These are phyloP conservation scores for Phortica variegata DNA, from an alignment of 1,140 invertebrate species.

Conservation along the genomic window DNA sequence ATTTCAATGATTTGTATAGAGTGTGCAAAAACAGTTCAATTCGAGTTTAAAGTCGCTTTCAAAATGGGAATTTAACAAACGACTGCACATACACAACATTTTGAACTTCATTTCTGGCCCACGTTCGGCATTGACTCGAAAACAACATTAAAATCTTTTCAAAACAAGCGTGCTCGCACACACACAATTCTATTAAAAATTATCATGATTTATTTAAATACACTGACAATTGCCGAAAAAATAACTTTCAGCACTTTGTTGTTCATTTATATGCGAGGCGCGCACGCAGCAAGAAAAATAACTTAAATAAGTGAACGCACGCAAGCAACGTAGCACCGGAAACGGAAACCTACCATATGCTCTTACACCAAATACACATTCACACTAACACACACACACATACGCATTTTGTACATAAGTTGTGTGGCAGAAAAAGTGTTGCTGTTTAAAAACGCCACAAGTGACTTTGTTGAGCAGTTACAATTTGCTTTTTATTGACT, in stretches of 20 bases:
- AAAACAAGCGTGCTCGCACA: too few species aligned
- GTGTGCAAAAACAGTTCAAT: too few species aligned
- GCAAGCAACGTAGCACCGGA: too few species aligned
- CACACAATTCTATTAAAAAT: slow-evolving; percentile 43
- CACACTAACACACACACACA: too few species aligned
- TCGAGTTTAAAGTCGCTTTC: too few species aligned
- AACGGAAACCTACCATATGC: too few species aligned
- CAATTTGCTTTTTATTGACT: slow-evolving; percentile 55
- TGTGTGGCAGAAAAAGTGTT: slow-evolving; percentile 21
- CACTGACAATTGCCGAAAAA: slow-evolving; percentile 22
- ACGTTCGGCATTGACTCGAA: slow-evolving; percentile 15
- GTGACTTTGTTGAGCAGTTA: slow-evolving; percentile 48
- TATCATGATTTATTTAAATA: slow-evolving; percentile 43
- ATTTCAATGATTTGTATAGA: too few species aligned
- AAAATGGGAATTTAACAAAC: too few species aligned
- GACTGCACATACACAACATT: too few species aligned
- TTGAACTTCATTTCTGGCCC: too few species aligned
- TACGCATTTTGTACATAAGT: not conserved
- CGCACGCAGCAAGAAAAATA: slow-evolving; percentile 23
- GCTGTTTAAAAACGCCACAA: slow-evolving; percentile 48
- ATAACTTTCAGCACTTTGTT: slow-evolving; percentile 3
- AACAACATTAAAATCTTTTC: too few species aligned
- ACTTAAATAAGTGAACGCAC: slow-evolving; percentile 17
- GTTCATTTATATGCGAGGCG: slow-evolving; percentile 20
- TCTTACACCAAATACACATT: too few species aligned